phyloP scores from a whole-genome alignment of 2,888 invertebrate genomes.

The Druceiella hillmani region DNA sequence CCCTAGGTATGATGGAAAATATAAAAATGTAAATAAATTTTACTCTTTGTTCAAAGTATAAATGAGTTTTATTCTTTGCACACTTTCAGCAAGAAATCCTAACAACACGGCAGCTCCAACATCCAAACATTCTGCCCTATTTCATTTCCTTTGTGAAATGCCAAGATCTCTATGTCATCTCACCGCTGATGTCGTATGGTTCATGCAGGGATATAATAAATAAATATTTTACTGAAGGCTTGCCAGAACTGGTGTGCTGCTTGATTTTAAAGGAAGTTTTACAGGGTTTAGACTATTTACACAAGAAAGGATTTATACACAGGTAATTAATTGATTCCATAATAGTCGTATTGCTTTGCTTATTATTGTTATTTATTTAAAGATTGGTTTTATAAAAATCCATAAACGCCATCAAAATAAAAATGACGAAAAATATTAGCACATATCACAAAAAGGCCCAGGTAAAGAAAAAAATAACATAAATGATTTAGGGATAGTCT shows the following conservation, averaged over 20 bases:
- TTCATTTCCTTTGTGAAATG: constrained; percentile 71
- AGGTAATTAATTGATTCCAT: constrained; percentile 50
- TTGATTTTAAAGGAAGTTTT: constrained; percentile 75
- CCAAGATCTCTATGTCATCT: constrained; percentile 72
- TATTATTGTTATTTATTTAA: no score
- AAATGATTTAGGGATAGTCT: no score
- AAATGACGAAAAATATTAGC: no score
- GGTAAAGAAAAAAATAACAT: no score
- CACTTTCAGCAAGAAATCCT: constrained; percentile 77
- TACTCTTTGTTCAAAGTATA: no score
- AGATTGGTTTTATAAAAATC: no score
- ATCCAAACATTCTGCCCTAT: constrained; percentile 72
- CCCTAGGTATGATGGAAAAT: no score
- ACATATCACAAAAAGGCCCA: no score
- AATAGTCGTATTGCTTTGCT: no score
- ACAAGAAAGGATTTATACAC: constrained; percentile 79
- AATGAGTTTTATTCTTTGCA: no score
- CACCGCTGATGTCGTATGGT: constrained; percentile 79
- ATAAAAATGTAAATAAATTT: no score
- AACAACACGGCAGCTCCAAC: constrained; percentile 69
- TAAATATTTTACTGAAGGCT: constrained; percentile 69
- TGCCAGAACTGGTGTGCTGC: constrained; percentile 78
- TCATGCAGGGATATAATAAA: constrained; percentile 76
- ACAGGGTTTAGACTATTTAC: constrained; percentile 77
- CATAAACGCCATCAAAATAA: no score